These are phyloP conservation scores for Diuraphis noxia DNA, from an alignment of 1,140 invertebrate genomes.

Conservation along the genomic window DNA sequence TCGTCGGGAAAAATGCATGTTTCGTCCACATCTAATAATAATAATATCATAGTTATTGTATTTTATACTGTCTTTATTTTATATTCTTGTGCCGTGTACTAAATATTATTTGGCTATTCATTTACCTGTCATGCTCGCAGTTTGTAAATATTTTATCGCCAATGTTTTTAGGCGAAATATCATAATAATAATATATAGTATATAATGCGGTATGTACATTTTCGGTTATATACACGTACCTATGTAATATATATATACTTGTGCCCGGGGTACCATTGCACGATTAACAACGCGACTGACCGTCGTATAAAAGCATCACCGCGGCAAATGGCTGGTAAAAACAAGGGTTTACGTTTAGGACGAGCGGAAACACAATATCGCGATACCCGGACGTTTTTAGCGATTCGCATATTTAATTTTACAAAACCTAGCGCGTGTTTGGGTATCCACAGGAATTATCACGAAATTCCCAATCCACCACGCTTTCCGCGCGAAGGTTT, in stretches of 20 bases:
- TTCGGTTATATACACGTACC: not conserved
- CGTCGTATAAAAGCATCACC: constrained; percentile 7
- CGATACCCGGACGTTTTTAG: constrained; percentile 35
- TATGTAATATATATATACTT: not conserved
- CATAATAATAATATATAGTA: not conserved
- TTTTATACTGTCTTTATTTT: not conserved
- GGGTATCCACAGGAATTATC: not conserved
- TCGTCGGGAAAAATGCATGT: not conserved
- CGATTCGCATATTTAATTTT: constrained; percentile 32
- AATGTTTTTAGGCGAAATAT: constrained; percentile 22
- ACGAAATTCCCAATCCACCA: not conserved
- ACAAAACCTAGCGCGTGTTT: constrained; percentile 7
- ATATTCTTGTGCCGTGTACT: not conserved
- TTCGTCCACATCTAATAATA: not conserved
- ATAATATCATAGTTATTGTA: not conserved
- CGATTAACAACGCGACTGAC: constrained; percentile 27
- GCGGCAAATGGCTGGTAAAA: constrained; percentile 29
- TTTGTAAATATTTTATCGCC: constrained; percentile 32
- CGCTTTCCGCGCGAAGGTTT: not conserved
- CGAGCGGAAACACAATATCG: constrained; percentile 19
- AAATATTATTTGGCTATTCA: not conserved
- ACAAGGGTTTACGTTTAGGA: constrained; percentile 34
- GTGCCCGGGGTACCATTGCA: constrained; percentile 3
- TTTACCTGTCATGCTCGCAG: constrained; percentile 4
- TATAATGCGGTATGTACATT: not conserved